phyloP scores from a whole-genome alignment of 2,113 vertebrate genomes.

The Cyprinodon variegatus region DNA sequence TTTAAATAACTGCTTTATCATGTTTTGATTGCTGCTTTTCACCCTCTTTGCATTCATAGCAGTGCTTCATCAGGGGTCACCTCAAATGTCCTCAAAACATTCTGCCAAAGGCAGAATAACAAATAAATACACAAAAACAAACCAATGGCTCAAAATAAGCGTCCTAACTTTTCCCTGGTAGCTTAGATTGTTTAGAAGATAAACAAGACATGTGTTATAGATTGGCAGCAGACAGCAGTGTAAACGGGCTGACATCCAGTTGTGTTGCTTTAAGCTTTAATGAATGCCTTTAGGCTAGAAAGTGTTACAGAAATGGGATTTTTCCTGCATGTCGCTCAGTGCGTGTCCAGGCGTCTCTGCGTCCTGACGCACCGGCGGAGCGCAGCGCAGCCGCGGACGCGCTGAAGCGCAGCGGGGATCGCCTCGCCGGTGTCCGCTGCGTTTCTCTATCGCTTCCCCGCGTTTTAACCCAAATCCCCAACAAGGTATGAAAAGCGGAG shows the following conservation, averaged over 20 bases:
- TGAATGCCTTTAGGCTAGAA: background rate
- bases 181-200: background rate
- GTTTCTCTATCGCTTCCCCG: constrained; percentile 1
- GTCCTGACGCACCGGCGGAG: background rate
- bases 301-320: background rate
- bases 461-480: background rate
- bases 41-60: too few relatives aligned
- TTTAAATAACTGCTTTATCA: too few relatives aligned
- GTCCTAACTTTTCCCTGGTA: too few relatives aligned
- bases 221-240: background rate
- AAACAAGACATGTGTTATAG: background rate
- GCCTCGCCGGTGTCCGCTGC: background rate
- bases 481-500: background rate
- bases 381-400: background rate
- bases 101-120: too few relatives aligned
- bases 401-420: background rate
- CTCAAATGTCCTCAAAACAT: too few relatives aligned
- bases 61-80: too few relatives aligned
- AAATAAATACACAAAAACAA: too few relatives aligned
- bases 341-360: background rate
- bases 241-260: background rate
- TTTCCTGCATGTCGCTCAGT: background rate
- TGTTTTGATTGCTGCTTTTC: too few relatives aligned
- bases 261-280: background rate
- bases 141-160: too few relatives aligned